These are phyloP conservation scores for Galerucella pusilla DNA, from an alignment of 2,888 invertebrate genomes.

Conservation along the genomic window DNA sequence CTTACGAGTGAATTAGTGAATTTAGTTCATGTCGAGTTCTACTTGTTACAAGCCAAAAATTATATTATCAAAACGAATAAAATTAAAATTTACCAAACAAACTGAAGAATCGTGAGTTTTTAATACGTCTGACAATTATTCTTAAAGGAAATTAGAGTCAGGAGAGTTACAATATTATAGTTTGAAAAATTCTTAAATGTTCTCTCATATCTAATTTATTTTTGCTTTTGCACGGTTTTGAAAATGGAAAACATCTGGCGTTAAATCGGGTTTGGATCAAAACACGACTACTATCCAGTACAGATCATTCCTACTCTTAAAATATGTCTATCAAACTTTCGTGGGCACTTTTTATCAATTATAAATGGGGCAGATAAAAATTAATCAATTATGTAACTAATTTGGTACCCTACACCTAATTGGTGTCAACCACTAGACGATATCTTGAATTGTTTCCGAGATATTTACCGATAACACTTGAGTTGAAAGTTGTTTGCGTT, in stretches of 20 bases:
- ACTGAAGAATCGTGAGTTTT: too few species aligned
- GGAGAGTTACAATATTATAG: too few species aligned
- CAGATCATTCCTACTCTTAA: too few species aligned
- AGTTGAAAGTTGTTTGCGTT: slow-evolving; percentile 22
- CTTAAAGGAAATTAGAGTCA: too few species aligned
- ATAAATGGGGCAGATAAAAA: slow-evolving; percentile 4
- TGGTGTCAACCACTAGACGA: slow-evolving; percentile 4
- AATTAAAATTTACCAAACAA: slow-evolving; percentile 1
- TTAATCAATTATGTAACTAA: slow-evolving; percentile 12
- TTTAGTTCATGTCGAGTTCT: neutral
- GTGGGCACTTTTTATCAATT: slow-evolving; percentile 8
- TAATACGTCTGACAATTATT: too few species aligned
- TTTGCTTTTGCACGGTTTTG: too few species aligned
- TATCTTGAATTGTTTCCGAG: slow-evolving; percentile 22
- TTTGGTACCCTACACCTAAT: neutral
- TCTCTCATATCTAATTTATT: too few species aligned
- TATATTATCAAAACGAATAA: neutral
- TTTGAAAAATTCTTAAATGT: too few species aligned
- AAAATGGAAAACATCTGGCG: neutral
- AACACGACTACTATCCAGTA: too few species aligned
- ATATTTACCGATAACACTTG: slow-evolving; percentile 21
- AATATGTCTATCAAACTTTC: neutral
- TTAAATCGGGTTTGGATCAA: too few species aligned
- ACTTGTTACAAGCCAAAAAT: neutral
- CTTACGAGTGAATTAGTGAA: slow-evolving; percentile 12